A percentile compares a stretch with the other conserved stretches of the same genome.
Evolutionary conservation across 1,140 invertebrate genomes (phyloP).

Genomic region (Sycophaga agraensis): DNA sequence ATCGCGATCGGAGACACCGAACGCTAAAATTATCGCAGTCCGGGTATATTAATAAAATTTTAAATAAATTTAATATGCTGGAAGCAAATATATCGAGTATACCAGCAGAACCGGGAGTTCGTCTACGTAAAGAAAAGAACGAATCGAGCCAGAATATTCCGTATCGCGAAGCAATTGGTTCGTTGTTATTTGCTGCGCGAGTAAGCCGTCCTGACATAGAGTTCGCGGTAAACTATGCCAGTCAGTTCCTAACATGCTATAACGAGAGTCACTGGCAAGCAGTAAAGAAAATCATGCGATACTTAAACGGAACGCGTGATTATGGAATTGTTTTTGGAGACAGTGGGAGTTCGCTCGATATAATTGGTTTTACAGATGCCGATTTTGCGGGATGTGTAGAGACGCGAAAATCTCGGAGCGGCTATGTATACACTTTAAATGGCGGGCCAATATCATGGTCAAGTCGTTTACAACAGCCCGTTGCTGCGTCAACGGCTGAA

Average conservation of each 20-base stretch:
- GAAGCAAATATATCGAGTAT: neutral
- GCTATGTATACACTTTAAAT: neutral
- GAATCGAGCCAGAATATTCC: neutral
- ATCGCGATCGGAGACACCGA: constrained; percentile 27
- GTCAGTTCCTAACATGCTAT: constrained; percentile 2
- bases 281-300: constrained; percentile 24
- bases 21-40: neutral
- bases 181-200: too few species aligned
- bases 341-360: neutral
- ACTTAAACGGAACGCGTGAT: constrained; percentile 17
- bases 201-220: constrained; percentile 16
- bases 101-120: neutral
- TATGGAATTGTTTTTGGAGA: constrained; percentile 2
- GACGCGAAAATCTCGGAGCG: constrained; percentile 6
- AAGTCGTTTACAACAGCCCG: constrained; percentile 9
- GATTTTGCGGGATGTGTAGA: constrained; percentile 4
- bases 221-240: too few species aligned
- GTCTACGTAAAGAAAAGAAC: neutral
- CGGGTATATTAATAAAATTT: neutral
- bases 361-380: neutral
- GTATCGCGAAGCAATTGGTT: constrained; percentile 25
- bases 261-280: constrained; percentile 21
- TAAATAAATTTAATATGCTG: constrained; percentile 2
- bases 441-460: constrained; percentile 4
- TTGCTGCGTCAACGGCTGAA: constrained; percentile 27